Base-by-base conservation (phyloP, 1,140 invertebrate species). In the Drosophila arizonae region DNA sequence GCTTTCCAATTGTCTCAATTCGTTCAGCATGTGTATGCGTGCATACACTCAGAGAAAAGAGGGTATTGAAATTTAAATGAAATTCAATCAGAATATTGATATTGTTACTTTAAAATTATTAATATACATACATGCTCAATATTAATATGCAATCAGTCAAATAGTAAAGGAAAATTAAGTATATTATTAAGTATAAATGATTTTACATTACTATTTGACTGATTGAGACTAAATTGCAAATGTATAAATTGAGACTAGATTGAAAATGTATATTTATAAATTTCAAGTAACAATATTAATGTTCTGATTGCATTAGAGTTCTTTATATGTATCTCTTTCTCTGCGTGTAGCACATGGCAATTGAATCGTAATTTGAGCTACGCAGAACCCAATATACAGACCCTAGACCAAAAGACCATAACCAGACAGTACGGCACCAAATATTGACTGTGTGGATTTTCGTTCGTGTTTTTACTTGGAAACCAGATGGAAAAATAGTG, bases 401-500 rank as follows among this genome's bases (percentile, higher is more conserved):
- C 51, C 30, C 41, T 58, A 33, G 15, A 46, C 13, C 30, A 39
- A 58, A 24, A 57, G 56, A 60, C 26, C n/a, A 33, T 10, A 21
- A 21, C 64, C 74, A 76, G 74, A 76, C 70, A 76, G 74, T 30
- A 61, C 46, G 76, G 76, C 76, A 76, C 76, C 76, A 72, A 48
- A 75, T 43, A 55, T 45, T 62, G 72, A 73, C 64, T 77, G 64
- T 15, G 13, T 54, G 41, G 39, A 36, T 54, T 46, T n/a, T 54
- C 30, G 39, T 46, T 17, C 6, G 15, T 17, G 43, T 46, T 13
- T 65, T 84, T 81, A 82, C 36, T 57, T 72, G 67, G 84, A 90
- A 88, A 88, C 82, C 88, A 90, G 88, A 90, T 90, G 88, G 84
- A 71, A 82, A 74, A 46, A 51, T 64, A 46, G 43, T 45, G 17